These are phyloP conservation scores for Meleagris gallopavo DNA, from an alignment of 2,113 vertebrate genomes.

Conservation along the genomic window DNA sequence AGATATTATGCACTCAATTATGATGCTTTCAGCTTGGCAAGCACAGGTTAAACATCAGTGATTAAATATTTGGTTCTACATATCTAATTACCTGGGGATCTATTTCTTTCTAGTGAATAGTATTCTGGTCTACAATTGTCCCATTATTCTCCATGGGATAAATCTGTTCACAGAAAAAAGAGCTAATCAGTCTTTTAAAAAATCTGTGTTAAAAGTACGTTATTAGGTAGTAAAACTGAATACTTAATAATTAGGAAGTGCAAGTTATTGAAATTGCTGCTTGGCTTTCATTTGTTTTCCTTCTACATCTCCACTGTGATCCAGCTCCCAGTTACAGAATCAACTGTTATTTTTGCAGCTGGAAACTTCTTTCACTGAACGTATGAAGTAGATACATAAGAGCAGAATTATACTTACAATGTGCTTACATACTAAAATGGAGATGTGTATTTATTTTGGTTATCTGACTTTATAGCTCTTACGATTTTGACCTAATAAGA, in stretches of 20 bases:
- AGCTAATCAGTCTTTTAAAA: not conserved
- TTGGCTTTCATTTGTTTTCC: not conserved
- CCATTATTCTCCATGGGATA: not conserved
- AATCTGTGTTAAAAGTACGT: not conserved
- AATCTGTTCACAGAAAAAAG: not conserved
- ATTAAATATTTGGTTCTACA: not conserved
- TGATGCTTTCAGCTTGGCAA: not conserved
- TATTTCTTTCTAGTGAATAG: not conserved
- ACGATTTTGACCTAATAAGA: not conserved
- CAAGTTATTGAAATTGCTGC: not conserved
- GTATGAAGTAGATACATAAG: not conserved
- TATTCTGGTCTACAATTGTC: not conserved
- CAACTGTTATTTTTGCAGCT: not conserved
- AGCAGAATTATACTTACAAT: not conserved
- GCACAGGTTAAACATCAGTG: not conserved
- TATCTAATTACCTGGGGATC: not conserved
- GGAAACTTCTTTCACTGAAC: not conserved
- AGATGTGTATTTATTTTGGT: not conserved
- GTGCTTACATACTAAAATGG: not conserved
- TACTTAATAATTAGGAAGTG: not conserved
- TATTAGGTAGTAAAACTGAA: not conserved
- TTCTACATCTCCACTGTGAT: not conserved
- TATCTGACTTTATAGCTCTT: not conserved
- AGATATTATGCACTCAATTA: not conserved
- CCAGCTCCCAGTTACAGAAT: not conserved